These are phyloP conservation scores for Crocodylus rhombifer DNA, from an alignment of 2,797 vertebrate species.

Conservation along the genomic window DNA sequence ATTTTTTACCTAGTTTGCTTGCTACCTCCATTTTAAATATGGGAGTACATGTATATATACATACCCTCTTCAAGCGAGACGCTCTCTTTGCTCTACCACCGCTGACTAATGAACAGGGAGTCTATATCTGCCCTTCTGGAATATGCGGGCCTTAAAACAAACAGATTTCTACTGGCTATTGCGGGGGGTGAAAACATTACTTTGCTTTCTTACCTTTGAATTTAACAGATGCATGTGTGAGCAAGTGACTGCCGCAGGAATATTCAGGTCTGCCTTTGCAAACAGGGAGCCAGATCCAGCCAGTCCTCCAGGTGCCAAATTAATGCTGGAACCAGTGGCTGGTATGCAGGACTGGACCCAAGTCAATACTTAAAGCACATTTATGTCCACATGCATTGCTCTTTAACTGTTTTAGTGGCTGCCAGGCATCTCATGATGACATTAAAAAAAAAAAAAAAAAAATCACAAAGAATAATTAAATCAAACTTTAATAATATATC, in stretches of 20 bases:
- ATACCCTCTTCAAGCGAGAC: not conserved
- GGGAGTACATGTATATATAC: constrained; percentile 33
- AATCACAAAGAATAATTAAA: too few species aligned
- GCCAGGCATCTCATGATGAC: fast-evolving
- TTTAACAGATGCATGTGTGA: fast-evolving
- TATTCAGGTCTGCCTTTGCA: not conserved
- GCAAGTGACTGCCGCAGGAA: not conserved
- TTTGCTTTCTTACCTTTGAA: not conserved
- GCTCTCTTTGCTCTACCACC: not conserved
- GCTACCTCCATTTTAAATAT: constrained; percentile 51
- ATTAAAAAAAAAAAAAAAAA: not conserved
- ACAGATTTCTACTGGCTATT: not conserved
- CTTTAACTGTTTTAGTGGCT: not conserved
- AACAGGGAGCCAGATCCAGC: not conserved
- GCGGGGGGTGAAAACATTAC: not conserved
- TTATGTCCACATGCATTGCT: not conserved
- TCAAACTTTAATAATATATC: not conserved
- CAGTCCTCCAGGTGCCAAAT: fast-evolving
- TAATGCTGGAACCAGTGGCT: fast-evolving
- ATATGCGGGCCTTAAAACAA: not conserved
- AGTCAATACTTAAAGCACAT: not conserved
- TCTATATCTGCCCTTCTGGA: not conserved
- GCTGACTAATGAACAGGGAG: not conserved
- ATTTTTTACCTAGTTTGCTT: constrained; percentile 61
- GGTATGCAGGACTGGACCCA: fast-evolving